These are phyloP conservation scores for Hemithea aestivaria DNA, from an alignment of 2,888 invertebrate species.

Conservation along the genomic window DNA sequence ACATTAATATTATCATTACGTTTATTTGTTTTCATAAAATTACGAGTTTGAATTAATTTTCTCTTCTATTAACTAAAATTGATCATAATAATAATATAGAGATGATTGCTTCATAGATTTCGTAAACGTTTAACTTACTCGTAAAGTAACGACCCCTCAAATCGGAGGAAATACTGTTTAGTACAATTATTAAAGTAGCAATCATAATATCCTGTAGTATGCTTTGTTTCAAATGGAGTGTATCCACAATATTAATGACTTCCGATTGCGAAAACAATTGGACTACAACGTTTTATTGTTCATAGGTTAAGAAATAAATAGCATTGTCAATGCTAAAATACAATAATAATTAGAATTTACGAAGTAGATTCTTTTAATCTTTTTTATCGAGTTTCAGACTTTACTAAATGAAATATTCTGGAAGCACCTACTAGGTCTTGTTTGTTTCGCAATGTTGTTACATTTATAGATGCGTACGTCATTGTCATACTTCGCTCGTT, in stretches of 20 bases:
- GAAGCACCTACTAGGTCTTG: constrained; percentile 38
- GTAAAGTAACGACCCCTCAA: neutral
- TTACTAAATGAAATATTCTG: constrained; percentile 38
- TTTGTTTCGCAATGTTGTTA: constrained; percentile 31
- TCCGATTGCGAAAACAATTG: constrained; percentile 12
- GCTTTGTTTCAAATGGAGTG: constrained; percentile 14
- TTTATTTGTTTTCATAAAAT: constrained; percentile 41
- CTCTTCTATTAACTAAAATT: constrained; percentile 14
- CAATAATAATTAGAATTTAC: constrained; percentile 15
- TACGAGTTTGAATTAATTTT: constrained; percentile 31
- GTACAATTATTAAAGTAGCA: constrained; percentile 10
- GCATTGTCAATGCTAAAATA: neutral
- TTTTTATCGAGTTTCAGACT: constrained; percentile 29
- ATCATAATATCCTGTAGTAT: constrained; percentile 13
- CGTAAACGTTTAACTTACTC: neutral
- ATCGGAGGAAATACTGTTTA: constrained; percentile 7
- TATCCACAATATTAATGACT: constrained; percentile 13
- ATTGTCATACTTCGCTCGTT: constrained; percentile 34
- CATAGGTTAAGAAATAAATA: neutral
- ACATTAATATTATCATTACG: constrained; percentile 35
- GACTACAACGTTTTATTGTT: constrained; percentile 1
- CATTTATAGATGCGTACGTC: constrained; percentile 29
- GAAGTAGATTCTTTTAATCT: constrained; percentile 13
- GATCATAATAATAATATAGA: neutral
- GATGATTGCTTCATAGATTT: constrained; percentile 1